Evolutionary conservation across 2,888 invertebrate species (phyloP), one percentile per base, ranked within the genome.

Genomic region (Odontothrips loti): DNA sequence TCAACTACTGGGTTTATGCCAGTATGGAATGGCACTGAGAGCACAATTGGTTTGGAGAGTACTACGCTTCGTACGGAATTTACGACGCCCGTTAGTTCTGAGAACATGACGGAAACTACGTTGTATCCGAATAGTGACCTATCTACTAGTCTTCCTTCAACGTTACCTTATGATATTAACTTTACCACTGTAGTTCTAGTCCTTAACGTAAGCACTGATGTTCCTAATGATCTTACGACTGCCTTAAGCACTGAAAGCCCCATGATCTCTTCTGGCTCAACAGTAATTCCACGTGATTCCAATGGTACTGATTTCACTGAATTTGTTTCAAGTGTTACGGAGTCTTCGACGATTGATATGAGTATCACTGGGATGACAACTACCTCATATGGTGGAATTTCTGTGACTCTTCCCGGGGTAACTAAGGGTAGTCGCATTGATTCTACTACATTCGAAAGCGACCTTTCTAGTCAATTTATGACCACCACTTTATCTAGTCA

Each of bases 351-450:
- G 6, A 23, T 75, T 75, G 58, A 58, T 17, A 12, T 58, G 15
- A 58, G 58, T 58, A 20, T 15, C 17, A 58, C 23, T 75, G 68
- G 68, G 23, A 75, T 27, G 68, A 27, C 68, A 75, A 27, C 68
- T 75, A 75, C 68, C 78, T 80, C 43, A 12, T 80, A 20, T n/a
- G 43, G 78, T 47, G 34, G 47, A 79, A 79, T 34, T 29, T 79
- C 80, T 34, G 34, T 47, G 9, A 63, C 80, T 27, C 20, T 48
- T 48, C 79, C 79, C 10, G 29, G 23, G 23, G 63, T 48, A 78
- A 78, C 80, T 78, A 15, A 20, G 17, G 9, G 43, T 63, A 79
- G 79, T 6, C 48, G 34, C 9, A 29, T n/a, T 47, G 34, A 78
- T 47, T 12, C 29, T 11, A 58, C 81, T 20, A 75, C 23, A 27